Conservation (phyloP, 2,888 invertebrate genomes). For the Diaperis boleti region DNA sequence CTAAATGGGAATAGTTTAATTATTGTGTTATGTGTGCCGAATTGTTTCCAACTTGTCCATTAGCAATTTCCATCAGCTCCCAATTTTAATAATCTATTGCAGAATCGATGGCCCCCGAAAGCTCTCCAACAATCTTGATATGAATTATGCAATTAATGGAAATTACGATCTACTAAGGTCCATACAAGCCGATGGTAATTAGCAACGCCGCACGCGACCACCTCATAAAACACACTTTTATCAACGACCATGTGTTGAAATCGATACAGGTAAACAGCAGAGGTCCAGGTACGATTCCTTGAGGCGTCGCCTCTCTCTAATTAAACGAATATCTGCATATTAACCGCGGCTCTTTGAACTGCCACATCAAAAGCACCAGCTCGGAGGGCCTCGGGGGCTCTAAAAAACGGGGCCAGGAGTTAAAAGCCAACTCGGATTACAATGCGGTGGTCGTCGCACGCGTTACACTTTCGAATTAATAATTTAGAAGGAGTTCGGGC, state of each 20-base stretch:
- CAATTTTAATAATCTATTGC: conserved; percentile 24
- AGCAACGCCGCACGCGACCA: conserved; percentile 37
- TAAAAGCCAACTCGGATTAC: conserved; percentile 13
- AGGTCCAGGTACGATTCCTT: conserved; percentile 4
- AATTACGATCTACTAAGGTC: conserved; percentile 33
- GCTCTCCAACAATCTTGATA: conserved; percentile 24
- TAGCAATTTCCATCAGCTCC: conserved; percentile 25
- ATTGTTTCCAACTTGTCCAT: conserved; percentile 38
- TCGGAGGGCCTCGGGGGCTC: neutral
- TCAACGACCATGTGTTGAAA: neutral
- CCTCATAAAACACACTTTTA: conserved; percentile 13
- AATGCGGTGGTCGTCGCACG: conserved; percentile 9
- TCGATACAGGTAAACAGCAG: neutral
- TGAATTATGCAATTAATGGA: conserved; percentile 40
- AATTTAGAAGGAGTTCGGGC: conserved; percentile 13
- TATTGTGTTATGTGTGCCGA: conserved; percentile 17
- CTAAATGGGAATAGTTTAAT: conserved; percentile 33
- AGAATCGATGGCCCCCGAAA: conserved; percentile 18
- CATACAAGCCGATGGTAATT: conserved; percentile 42
- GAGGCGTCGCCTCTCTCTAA: conserved; percentile 7
- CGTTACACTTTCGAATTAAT: conserved; percentile 17
- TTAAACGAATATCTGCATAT: conserved; percentile 23
- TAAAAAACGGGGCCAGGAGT: conserved; percentile 9
- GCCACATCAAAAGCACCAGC: conserved; percentile 12
- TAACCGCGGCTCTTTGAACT: conserved; percentile 7